These are phyloP conservation scores for Callospermophilus lateralis DNA, from an alignment of 2,113 vertebrate genomes.

Conservation along the genomic window DNA sequence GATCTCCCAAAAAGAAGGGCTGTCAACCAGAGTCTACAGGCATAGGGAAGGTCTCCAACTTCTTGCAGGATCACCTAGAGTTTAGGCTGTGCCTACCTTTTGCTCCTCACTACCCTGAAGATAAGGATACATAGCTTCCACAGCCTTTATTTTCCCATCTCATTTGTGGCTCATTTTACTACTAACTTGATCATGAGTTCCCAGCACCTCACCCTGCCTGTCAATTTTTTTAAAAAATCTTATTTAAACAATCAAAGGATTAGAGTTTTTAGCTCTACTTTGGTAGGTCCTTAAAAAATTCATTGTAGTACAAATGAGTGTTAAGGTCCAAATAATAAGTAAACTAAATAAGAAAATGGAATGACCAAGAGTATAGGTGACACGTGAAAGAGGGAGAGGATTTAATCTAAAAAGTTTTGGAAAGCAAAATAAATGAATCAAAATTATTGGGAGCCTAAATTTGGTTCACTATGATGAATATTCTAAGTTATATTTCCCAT, in stretches of 20 bases:
- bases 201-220: neutral
- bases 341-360: neutral
- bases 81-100: neutral
- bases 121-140: neutral
- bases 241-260: neutral
- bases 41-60: neutral
- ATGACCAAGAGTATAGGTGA: neutral
- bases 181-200: neutral
- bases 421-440: neutral
- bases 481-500: neutral
- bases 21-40: neutral
- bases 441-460: neutral
- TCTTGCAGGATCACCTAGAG: neutral
- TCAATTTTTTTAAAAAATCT: neutral
- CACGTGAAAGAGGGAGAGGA: neutral
- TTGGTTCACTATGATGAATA: neutral
- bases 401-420: neutral
- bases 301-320: neutral
- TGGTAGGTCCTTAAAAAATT: neutral
- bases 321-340: neutral
- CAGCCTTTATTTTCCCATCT: neutral
- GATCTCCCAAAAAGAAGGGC: neutral
- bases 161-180: neutral
- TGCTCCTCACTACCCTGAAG: neutral
- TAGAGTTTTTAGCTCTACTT: neutral